Evolutionary conservation across 2,113 vertebrate species (phyloP).

Genomic region (Tyrannus savana): DNA sequence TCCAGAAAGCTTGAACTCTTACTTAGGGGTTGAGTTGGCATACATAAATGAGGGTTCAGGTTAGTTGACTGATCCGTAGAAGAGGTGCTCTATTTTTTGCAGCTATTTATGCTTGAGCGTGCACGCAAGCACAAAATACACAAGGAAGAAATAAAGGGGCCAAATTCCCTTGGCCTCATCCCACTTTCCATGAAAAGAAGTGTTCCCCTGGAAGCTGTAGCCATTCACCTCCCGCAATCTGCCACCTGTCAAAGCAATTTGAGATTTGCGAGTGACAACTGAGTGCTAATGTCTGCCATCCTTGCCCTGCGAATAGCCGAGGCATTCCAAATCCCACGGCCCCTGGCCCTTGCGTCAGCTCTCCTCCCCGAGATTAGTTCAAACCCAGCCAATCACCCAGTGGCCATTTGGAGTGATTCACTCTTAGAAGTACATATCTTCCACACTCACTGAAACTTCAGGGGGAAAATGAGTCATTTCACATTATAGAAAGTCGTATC

Average conservation of each 20-base stretch:
- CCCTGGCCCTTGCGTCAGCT: constrained; percentile 43
- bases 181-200: constrained; percentile 24
- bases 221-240: neutral
- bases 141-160: constrained; percentile 1
- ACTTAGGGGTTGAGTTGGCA: neutral
- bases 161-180: constrained; percentile 1
- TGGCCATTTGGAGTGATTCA: constrained; percentile 69
- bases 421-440: constrained; percentile 43
- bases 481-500: constrained; percentile 58
- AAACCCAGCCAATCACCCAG: constrained; percentile 47
- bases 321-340: constrained; percentile 50
- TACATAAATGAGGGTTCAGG: neutral
- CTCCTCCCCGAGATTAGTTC: constrained; percentile 45
- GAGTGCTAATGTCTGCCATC: constrained; percentile 57
- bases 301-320: constrained; percentile 50
- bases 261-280: constrained; percentile 63
- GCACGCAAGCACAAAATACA: neutral
- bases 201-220: constrained; percentile 35
- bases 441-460: constrained; percentile 41
- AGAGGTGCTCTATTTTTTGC: neutral
- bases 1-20: neutral
- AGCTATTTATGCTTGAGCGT: neutral
- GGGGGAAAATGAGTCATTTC: constrained; percentile 66
- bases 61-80: neutral
- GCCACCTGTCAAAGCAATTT: constrained; percentile 62